Conservation (phyloP, 1,140 invertebrate genomes). For the Stegodyphus mimosarum region DNA sequence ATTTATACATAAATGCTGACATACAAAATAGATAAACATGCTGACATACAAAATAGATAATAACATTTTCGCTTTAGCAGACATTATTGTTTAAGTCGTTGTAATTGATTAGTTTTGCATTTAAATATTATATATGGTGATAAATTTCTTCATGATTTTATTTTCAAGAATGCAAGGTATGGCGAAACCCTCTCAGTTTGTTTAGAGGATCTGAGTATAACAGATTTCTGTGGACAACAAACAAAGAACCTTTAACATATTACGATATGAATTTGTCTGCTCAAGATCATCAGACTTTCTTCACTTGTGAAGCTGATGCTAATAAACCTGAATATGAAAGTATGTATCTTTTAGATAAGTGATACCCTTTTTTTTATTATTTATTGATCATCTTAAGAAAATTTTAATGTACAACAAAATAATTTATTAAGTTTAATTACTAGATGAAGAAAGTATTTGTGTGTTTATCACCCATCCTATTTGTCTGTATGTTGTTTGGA, state of each 20-base stretch:
- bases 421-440: too few species aligned
- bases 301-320: constrained; percentile 91
- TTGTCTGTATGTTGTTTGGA: too few species aligned
- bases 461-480: too few species aligned
- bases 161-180: constrained; percentile 90
- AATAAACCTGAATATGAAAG: constrained; percentile 93
- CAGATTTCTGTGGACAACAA: constrained; percentile 88
- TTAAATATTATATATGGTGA: too few species aligned
- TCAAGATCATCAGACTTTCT: constrained; percentile 98
- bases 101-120: too few species aligned
- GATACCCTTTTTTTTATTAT: constrained; percentile 67
- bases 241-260: constrained; percentile 95
- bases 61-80: too few species aligned
- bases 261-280: constrained; percentile 99
- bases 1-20: too few species aligned
- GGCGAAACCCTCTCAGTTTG: constrained; percentile 96
- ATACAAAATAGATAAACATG: too few species aligned
- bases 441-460: too few species aligned
- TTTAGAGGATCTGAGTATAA: constrained; percentile 97
- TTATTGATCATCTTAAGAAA: constrained; percentile 70
- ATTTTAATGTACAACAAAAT: too few species aligned
- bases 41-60: too few species aligned
- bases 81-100: too few species aligned
- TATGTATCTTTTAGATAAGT: constrained; percentile 66
- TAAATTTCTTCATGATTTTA: background rate